Evolutionary conservation across 2,113 vertebrate species (phyloP).

Genomic region (Fulica atra): DNA sequence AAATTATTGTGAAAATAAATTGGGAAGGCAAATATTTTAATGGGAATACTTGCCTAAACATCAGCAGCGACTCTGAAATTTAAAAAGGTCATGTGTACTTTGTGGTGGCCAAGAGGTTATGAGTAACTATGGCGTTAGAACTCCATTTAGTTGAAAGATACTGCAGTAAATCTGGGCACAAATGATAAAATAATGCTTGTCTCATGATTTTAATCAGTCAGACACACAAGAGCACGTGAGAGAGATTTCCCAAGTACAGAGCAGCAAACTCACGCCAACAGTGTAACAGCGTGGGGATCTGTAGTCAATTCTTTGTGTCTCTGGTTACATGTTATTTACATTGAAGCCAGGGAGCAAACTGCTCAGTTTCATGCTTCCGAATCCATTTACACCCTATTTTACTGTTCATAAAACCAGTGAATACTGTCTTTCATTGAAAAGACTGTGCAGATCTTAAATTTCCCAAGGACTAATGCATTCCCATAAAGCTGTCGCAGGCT

Average conservation of each 20-base stretch:
- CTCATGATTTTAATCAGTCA: neutral
- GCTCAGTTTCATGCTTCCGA: neutral
- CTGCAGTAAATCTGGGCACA: neutral
- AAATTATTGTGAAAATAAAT: neutral
- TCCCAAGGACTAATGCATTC: neutral
- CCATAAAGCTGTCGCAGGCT: neutral
- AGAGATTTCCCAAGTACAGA: neutral
- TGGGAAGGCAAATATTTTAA: neutral
- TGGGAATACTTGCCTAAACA: neutral
- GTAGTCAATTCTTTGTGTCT: neutral
- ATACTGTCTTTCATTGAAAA: neutral
- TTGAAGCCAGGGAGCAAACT: neutral
- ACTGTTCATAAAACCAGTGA: neutral
- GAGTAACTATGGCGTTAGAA: neutral
- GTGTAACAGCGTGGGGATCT: neutral
- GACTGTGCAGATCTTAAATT: neutral
- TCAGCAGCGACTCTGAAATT: neutral
- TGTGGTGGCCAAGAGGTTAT: neutral
- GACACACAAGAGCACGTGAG: neutral
- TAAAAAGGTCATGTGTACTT: fast-evolving
- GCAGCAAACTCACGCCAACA: neutral
- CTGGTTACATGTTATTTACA: neutral
- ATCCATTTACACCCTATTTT: neutral
- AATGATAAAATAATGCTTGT: neutral
- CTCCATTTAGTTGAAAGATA: neutral